These are phyloP conservation scores for Bombus soroeensis DNA, from an alignment of 1,140 invertebrate species.

Conservation along the genomic window DNA sequence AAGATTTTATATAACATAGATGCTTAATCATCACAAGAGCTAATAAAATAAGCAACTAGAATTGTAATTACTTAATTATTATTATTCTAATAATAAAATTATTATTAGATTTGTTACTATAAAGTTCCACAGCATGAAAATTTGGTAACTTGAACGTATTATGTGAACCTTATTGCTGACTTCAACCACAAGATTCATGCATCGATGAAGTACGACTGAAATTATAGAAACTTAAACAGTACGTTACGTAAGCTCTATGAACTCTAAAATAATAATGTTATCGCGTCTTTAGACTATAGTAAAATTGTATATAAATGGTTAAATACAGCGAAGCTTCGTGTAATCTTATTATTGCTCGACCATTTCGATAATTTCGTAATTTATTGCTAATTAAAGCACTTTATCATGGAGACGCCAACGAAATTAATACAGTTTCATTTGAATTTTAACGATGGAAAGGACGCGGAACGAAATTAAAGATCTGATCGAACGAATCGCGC, in stretches of 20 bases:
- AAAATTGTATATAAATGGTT: not conserved
- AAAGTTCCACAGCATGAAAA: not conserved
- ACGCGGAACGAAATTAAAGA: conserved; percentile 17
- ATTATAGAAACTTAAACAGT: not conserved
- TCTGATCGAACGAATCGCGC: not conserved
- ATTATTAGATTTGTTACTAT: not conserved
- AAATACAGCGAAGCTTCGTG: too few relatives aligned
- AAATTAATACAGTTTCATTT: not conserved
- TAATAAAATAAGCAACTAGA: too few relatives aligned
- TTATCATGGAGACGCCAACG: not conserved
- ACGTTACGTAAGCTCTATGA: too few relatives aligned
- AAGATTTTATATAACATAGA: too few relatives aligned
- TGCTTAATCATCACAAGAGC: too few relatives aligned
- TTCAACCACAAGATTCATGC: not conserved
- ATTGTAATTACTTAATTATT: too few relatives aligned
- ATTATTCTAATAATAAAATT: too few relatives aligned
- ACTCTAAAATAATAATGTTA: not conserved
- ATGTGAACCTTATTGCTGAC: not conserved
- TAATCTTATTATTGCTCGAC: not conserved
- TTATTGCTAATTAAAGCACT: not conserved
- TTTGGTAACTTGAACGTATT: too few relatives aligned
- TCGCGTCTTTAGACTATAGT: not conserved
- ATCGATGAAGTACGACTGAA: not conserved
- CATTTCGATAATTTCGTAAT: not conserved
- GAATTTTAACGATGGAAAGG: not conserved